A percentile compares a stretch with the other conserved stretches of the same genome.
phyloP scores from a whole-genome alignment of 2,113 vertebrate species.

The Dicaeum eximium region DNA sequence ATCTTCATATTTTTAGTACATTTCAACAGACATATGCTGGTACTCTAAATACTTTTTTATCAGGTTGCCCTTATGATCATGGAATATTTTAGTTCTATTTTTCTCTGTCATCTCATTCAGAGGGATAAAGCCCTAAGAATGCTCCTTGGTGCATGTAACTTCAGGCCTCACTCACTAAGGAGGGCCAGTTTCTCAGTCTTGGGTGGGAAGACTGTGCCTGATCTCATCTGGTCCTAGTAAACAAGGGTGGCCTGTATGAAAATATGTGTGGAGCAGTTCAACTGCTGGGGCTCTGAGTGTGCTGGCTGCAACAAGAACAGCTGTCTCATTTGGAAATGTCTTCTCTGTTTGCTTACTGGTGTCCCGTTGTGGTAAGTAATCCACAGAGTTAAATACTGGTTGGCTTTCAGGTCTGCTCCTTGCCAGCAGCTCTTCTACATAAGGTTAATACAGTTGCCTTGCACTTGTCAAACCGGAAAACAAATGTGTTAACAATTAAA shows the following conservation, averaged over 20 bases:
- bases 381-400: background rate
- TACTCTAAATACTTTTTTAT: background rate
- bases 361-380: background rate
- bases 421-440: background rate
- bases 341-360: background rate
- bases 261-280: background rate
- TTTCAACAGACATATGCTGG: background rate
- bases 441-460: slow-evolving; percentile 31
- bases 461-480: slow-evolving; percentile 26
- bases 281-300: background rate
- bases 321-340: background rate
- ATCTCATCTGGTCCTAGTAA: background rate
- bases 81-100: background rate
- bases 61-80: background rate
- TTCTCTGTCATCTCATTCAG: background rate
- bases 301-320: background rate
- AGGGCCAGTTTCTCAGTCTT: background rate
- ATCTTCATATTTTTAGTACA: background rate
- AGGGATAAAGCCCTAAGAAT: background rate
- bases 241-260: background rate
- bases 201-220: background rate
- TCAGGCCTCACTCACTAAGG: background rate
- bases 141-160: background rate
- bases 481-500: slow-evolving; percentile 43
- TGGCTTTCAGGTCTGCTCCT: background rate